These are phyloP conservation scores for Tinamus major DNA, from an alignment of 2,797 vertebrate species.

Conservation along the genomic window DNA sequence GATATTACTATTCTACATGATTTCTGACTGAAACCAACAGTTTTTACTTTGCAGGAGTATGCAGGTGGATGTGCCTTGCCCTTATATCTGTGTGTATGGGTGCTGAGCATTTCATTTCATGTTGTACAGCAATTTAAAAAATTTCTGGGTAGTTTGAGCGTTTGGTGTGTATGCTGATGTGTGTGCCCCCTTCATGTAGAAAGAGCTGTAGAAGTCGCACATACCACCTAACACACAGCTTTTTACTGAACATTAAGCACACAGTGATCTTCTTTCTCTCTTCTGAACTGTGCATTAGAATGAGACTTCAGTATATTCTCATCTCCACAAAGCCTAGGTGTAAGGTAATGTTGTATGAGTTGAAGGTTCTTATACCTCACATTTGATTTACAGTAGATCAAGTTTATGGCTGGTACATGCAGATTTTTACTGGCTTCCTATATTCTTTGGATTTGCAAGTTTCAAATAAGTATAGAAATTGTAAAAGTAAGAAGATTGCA, in stretches of 20 bases:
- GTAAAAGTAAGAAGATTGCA: not conserved
- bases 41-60: not conserved
- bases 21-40: not conserved
- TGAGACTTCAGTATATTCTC: not conserved
- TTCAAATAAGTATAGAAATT: not conserved
- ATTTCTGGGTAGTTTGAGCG: not conserved
- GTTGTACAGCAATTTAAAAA: not conserved
- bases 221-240: not conserved
- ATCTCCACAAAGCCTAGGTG: not conserved
- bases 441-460: not conserved
- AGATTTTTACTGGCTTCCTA: not conserved
- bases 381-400: not conserved
- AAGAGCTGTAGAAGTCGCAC: not conserved
- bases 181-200: not conserved
- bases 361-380: not conserved
- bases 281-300: not conserved
- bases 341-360: not conserved
- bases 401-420: not conserved
- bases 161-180: not conserved
- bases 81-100: fast-evolving
- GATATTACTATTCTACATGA: not conserved
- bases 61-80: not conserved
- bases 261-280: not conserved
- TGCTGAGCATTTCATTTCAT: not conserved
- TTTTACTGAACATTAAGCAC: not conserved